Evolutionary conservation across 2,888 invertebrate species (phyloP), one percentile per base, ranked within the genome.

Genomic region (Eulithis testata): DNA sequence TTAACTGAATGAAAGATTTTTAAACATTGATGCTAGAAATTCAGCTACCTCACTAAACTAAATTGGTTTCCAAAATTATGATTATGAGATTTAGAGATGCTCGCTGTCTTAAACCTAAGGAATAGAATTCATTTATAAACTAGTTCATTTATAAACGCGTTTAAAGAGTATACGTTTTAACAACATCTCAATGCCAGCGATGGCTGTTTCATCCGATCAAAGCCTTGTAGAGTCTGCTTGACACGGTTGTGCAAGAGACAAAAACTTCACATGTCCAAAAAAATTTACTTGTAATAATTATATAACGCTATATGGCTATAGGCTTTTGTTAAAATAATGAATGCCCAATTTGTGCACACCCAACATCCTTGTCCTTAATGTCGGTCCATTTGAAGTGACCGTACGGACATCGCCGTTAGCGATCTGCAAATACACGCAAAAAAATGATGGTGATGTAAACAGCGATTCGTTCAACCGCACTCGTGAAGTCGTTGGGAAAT

Each of bases 291-390:
- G 77, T 83, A 87, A 54, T 54, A 54, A 85, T 89, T 88, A 88
- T 83, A 79, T 86, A 86, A 87, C 81, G 79, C 73, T 85, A 80
- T 83, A 82, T 81, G 81, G 83, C 80, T 84, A 81, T 83, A 83
- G 79, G 78, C 83, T 89, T 89, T 88, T 89, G 85, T 86, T 85
- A 84, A 85, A 81, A 85, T 86, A 86, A 87, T 85, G 87, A 88
- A 86, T 82, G 83, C 81, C 84, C 84, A 87, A 88, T 87, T 86
- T 85, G 84, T 85, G 80, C 74, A 77, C 77, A 84, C 77, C 74
- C 76, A 83, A 76, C 70, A 86, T 86, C 89, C 87, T 88, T 88
- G 89, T 83, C 88, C 85, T 87, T 87, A 89, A 88, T 88, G 86
- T 76, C 86, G 84, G 87, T 73, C 73, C 78, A 84, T 90, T 89